phyloP scores from a whole-genome alignment of 2,113 vertebrate species.

The Echinops telfairi region DNA sequence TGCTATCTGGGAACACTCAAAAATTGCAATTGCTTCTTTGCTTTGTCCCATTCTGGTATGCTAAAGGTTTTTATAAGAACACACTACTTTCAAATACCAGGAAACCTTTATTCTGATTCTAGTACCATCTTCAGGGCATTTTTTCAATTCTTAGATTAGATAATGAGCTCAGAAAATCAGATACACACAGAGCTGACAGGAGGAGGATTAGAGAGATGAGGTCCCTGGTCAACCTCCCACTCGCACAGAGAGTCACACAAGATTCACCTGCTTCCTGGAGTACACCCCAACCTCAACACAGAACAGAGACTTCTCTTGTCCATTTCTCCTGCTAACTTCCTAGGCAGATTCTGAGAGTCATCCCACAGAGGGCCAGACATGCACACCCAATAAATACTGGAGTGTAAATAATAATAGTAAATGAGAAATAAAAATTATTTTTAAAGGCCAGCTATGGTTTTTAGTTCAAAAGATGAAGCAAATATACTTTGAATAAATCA shows the following conservation, averaged over 20 bases:
- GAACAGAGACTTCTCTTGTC: not conserved
- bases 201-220: too few species aligned
- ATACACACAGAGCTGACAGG: not conserved
- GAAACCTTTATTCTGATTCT: not conserved
- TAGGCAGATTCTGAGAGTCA: not conserved
- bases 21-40: not conserved
- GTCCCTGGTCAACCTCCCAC: not conserved
- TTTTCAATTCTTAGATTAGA: not conserved
- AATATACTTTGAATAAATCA: slow-evolving; percentile 24
- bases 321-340: not conserved
- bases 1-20: not conserved
- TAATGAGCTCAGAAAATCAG: not conserved
- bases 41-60: not conserved
- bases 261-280: not conserved
- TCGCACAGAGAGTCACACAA: not conserved
- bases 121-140: slow-evolving; percentile 34
- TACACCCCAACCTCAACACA: not conserved
- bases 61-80: not conserved
- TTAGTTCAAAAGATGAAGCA: slow-evolving; percentile 47
- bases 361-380: not conserved
- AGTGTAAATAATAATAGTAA: slow-evolving; percentile 26
- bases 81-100: not conserved
- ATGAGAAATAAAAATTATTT: slow-evolving; percentile 49
- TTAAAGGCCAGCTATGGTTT: slow-evolving; percentile 55
- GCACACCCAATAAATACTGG: not conserved